Conservation (phyloP, 2,113 vertebrate species). For the Baryphthengus martii region DNA sequence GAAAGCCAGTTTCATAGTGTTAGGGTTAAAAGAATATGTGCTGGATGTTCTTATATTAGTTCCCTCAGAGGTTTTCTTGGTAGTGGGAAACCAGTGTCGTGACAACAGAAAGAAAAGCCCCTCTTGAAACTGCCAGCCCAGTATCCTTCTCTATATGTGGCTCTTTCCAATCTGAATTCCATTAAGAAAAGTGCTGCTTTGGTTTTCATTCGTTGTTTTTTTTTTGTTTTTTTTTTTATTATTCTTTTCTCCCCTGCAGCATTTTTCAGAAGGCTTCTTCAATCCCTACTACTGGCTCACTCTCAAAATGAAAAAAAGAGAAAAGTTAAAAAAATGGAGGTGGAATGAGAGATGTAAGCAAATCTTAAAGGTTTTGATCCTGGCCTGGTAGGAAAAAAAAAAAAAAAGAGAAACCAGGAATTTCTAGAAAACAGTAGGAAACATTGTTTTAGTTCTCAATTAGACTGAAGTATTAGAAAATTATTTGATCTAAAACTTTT, state of each 20-base stretch:
- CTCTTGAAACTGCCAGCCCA: neutral
- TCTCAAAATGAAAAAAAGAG: neutral
- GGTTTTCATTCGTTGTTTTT: neutral
- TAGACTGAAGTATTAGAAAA: neutral
- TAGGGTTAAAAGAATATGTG: neutral
- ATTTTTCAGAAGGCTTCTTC: neutral
- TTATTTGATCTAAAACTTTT: neutral
- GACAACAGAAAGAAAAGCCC: constrained; percentile 14
- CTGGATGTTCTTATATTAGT: neutral
- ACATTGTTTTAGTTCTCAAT: neutral
- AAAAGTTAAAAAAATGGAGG: neutral
- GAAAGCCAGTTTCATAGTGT: neutral
- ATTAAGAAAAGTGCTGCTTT: neutral
- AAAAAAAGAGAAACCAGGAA: neutral
- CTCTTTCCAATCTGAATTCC: neutral
- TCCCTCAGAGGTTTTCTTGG: neutral
- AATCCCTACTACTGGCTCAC: neutral
- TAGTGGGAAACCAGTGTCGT: neutral
- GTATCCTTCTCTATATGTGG: neutral
- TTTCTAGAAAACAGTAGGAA: neutral
- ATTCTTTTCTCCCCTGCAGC: neutral
- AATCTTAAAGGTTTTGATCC: neutral
- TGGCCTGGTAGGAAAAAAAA: neutral
- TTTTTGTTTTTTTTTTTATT: neutral
- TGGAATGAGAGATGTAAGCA: neutral